Base-by-base conservation (phyloP, 2,113 vertebrate species). In the Callopanchax toddi region DNA sequence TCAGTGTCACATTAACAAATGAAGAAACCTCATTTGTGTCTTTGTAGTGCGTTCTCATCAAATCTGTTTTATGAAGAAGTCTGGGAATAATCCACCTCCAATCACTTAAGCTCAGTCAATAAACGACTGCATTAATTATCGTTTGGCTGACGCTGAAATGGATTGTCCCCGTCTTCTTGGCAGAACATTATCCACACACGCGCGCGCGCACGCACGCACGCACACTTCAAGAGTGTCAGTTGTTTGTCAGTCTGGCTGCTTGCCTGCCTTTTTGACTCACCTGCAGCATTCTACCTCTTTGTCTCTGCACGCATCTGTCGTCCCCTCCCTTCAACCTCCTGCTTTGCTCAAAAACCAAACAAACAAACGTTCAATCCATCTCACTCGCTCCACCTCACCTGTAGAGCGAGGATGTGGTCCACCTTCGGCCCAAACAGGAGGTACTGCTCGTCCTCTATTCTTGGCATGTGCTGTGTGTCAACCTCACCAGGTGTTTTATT, bases 361-460 rank as follows among this genome's bases (percentile, higher is more conserved):
- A 66, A 75, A 74, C 29, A 67, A 52, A 5, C 72, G 44, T 56
- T 82, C 78, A 68, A 66, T 71, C 65, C 85, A 87, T 84, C 59
- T 83, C 77, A 70, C 67, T 76, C 77, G 75, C 76, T 65, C 75
- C 70, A 54, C 69, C 67, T 88, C 87, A 87, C 92, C 92, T 95
- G 91, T 93, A 74, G 95, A 96, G 98, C 90, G 94, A 95, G 83
- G 95, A 98, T 91, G 92, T 93, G 92, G 95, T 94, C 76, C 57
- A 37, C 79, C 94, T 93, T 83, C 94, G 95, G 90, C 95, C 95
- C 92, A 98, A 97, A 91, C 96, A 98, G 94, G 96, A 99, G 97
- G 97, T 98, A 98, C 93, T 93, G 76, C 76, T 78, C 80, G 82
- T 78, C 44, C 70, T 63, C 76, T 88, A 40, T 73, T 67, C 68